These are phyloP conservation scores for Radopholus similis DNA, from an alignment of 1,140 invertebrate genomes.

Conservation along the genomic window DNA sequence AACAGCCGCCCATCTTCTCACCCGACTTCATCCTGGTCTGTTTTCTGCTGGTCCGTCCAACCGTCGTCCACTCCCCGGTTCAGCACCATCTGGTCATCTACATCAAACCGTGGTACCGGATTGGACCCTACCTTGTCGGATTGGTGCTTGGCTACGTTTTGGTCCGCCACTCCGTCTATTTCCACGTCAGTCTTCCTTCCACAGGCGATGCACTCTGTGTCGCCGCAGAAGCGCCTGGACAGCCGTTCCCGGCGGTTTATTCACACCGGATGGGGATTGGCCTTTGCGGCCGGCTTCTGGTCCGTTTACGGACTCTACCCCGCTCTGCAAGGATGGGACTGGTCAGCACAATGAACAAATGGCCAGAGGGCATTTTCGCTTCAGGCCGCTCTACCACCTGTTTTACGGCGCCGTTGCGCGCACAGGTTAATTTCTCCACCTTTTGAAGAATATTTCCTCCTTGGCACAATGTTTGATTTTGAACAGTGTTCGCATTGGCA, in stretches of 20 bases:
- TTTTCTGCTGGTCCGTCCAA: not conserved
- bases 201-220: constrained; percentile 7
- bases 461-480: too few relatives aligned
- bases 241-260: constrained; percentile 26
- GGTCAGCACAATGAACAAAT: constrained; percentile 5
- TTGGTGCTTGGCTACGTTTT: constrained; percentile 62
- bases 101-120: constrained; percentile 63
- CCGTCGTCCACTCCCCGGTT: not conserved
- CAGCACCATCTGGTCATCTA: constrained; percentile 61
- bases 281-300: constrained; percentile 40
- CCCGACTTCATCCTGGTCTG: constrained; percentile 49
- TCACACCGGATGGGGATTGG: constrained; percentile 37
- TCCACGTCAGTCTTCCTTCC: not conserved
- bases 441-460: too few relatives aligned
- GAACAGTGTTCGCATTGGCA: constrained; percentile 52
- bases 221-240: not conserved
- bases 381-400: constrained; percentile 51
- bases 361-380: not conserved
- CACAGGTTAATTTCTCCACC: too few relatives aligned
- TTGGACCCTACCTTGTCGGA: constrained; percentile 62
- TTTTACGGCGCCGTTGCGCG: constrained; percentile 51
- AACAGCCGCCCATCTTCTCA: constrained; percentile 57
- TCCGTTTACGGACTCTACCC: constrained; percentile 56
- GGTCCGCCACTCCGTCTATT: constrained; percentile 21
- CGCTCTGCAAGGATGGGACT: constrained; percentile 54